These are phyloP conservation scores for Archegozetes longisetosus DNA, from an alignment of 1,140 invertebrate species.

Conservation along the genomic window DNA sequence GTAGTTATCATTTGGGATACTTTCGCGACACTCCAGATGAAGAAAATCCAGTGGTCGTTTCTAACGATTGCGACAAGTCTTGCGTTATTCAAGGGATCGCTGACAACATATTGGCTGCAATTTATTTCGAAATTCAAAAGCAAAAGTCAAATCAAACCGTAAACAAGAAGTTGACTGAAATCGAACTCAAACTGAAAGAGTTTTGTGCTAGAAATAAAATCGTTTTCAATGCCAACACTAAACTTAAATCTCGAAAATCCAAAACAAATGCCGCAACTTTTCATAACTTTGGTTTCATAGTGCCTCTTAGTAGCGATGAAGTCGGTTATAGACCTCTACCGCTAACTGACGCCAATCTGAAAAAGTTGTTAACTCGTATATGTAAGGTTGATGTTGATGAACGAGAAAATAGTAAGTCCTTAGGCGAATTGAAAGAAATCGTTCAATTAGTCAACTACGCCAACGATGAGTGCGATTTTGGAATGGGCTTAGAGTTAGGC, in stretches of 20 bases:
- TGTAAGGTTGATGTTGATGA: not conserved
- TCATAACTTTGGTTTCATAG: constrained; percentile 70
- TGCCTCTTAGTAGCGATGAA: constrained; percentile 62
- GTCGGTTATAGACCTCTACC: constrained; percentile 59
- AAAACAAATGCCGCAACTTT: constrained; percentile 59
- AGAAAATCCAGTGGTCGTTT: constrained; percentile 53
- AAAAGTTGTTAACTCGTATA: not conserved
- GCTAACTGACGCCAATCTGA: constrained; percentile 47
- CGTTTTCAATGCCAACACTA: constrained; percentile 25
- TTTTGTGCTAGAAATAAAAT: constrained; percentile 13
- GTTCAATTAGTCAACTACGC: constrained; percentile 67
- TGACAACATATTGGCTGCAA: constrained; percentile 67
- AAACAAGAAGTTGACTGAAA: not conserved
- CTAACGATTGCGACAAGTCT: constrained; percentile 47
- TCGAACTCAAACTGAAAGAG: constrained; percentile 3
- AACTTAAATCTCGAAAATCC: constrained; percentile 43
- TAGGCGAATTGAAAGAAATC: constrained; percentile 44
- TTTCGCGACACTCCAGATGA: constrained; percentile 51
- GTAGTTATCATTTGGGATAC: constrained; percentile 68
- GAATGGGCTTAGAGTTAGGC: constrained; percentile 70
- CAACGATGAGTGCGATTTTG: constrained; percentile 85
- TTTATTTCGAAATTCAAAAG: constrained; percentile 42
- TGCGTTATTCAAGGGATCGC: constrained; percentile 51
- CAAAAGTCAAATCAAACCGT: not conserved
- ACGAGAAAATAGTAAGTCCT: not conserved